Evolutionary conservation across 2,888 invertebrate species (phyloP).

Genomic region (Drosophila pseudotalamancana): DNA sequence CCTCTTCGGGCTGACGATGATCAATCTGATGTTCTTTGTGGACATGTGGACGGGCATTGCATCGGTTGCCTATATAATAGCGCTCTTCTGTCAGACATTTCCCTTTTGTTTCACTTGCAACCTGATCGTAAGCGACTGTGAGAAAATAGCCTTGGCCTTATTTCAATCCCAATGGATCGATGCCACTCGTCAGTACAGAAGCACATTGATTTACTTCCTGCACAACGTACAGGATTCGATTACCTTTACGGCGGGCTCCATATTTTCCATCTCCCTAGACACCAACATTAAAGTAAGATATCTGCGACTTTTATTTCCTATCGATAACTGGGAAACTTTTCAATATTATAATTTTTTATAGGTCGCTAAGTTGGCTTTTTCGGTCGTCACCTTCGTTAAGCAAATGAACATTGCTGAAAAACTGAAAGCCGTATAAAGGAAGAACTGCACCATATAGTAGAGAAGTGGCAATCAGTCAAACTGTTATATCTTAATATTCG

Average conservation of each 20-base stretch:
- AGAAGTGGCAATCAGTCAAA: too few species aligned
- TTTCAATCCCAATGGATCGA: constrained; percentile 40
- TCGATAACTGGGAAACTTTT: too few species aligned
- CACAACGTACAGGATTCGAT: constrained; percentile 36
- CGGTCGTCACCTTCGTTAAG: constrained; percentile 57
- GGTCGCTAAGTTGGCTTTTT: constrained; percentile 64
- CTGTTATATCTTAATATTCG: too few species aligned
- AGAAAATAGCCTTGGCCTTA: constrained; percentile 8
- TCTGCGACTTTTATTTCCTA: background rate
- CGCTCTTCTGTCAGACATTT: constrained; percentile 33
- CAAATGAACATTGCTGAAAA: constrained; percentile 55
- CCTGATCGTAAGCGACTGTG: constrained; percentile 29
- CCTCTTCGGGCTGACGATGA: constrained; percentile 33
- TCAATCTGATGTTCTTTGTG: constrained; percentile 43
- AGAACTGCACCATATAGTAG: background rate
- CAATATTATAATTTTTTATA: too few species aligned
- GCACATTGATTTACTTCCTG: constrained; percentile 30
- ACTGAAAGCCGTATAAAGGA: constrained; percentile 9
- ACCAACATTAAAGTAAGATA: constrained; percentile 44
- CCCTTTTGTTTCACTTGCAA: constrained; percentile 44
- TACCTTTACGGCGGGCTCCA: constrained; percentile 27
- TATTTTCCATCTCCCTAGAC: constrained; percentile 37
- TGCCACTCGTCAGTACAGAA: constrained; percentile 29
- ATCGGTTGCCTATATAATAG: constrained; percentile 9
- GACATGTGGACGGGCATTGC: constrained; percentile 11